Conservation (phyloP, 2,797 vertebrate genomes). For the Gobio occitaniae region DNA sequence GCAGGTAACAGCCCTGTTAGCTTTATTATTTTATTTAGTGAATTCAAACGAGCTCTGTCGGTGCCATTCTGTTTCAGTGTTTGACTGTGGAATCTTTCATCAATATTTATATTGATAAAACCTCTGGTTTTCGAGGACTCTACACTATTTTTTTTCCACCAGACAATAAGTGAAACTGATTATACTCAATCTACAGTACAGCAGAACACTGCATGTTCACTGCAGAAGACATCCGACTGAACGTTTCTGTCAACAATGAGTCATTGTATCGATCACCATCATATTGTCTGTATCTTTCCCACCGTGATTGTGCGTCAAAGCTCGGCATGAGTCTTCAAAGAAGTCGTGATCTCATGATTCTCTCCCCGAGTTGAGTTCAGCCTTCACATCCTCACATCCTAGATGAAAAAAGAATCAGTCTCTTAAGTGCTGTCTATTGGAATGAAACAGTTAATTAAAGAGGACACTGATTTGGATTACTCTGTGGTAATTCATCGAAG, state of each 20-base stretch:
- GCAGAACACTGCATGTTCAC: not conserved
- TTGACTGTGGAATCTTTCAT: not conserved
- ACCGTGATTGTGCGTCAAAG: not conserved
- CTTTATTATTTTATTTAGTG: not conserved
- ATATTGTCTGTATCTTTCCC: constrained; percentile 2
- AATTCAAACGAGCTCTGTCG: not conserved
- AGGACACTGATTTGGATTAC: constrained; percentile 50
- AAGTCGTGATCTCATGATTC: constrained; percentile 6
- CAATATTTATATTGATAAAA: not conserved
- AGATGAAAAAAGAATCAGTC: constrained; percentile 7
- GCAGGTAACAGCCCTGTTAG: not conserved
- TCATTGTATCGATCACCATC: not conserved
- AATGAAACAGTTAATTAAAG: constrained; percentile 56
- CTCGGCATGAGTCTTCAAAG: not conserved
- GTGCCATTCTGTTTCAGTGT: not conserved
- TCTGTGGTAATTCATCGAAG: constrained; percentile 48
- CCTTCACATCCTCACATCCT: constrained; percentile 12
- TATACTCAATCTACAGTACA: not conserved
- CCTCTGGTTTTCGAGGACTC: not conserved
- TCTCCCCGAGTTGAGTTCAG: not conserved
- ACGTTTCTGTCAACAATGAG: not conserved
- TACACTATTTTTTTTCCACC: not conserved
- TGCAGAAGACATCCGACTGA: not conserved
- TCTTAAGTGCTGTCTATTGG: constrained; percentile 35
- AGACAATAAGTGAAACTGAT: not conserved